Base-by-base conservation (phyloP, 1,140 invertebrate genomes). In the Whitmania pigra region DNA sequence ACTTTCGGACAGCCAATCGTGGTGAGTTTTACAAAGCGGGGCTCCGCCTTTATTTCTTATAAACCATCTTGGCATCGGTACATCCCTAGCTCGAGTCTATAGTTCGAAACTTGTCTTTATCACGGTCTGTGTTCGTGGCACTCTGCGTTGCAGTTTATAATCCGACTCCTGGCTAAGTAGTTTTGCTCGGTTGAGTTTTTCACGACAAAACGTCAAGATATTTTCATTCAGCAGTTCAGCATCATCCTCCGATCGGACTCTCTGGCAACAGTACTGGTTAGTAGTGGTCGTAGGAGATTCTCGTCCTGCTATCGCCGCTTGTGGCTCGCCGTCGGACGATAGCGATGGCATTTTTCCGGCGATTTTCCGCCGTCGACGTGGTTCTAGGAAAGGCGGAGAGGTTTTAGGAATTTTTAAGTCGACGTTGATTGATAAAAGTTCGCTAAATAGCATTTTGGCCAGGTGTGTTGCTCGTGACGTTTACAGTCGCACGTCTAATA, bases 41-140 rank as follows among this genome's bases (percentile, higher is more conserved):
- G 57, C 57, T 31, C 29, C 29, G 57, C 57, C 57, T 25, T 63
- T 63, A 63, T 63, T 25, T 25, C 22, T 25, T 63, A 63, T 25
- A 25, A 63, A 63, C 29, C 29, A 63, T 25, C 22, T 63, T 63
- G 29, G 57, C 22, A 63, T 63, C 57, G 57, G 57, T 31, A 63
- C 57, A 63, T 63, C 57, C 22, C 57, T 63, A 31, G 29, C 29
- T 63, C 29, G 57, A 63, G 57, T 63, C 57, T 63, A 63, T 63
- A 63, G 57, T 63, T 63, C 57, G 57, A 63, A 63, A 63, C 4
- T 63, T 63, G 57, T 31, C 57, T 63, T 63, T 63, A 63, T 63
- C 57, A 22, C 22, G 29, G 57, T 6, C 29, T 63, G 57, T 22
- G 22, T 63, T 63, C 57, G 57, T 63, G 57, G 57, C 57, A 63